Conservation (phyloP, 2,888 invertebrate species). For the Aleiodes testaceus region DNA sequence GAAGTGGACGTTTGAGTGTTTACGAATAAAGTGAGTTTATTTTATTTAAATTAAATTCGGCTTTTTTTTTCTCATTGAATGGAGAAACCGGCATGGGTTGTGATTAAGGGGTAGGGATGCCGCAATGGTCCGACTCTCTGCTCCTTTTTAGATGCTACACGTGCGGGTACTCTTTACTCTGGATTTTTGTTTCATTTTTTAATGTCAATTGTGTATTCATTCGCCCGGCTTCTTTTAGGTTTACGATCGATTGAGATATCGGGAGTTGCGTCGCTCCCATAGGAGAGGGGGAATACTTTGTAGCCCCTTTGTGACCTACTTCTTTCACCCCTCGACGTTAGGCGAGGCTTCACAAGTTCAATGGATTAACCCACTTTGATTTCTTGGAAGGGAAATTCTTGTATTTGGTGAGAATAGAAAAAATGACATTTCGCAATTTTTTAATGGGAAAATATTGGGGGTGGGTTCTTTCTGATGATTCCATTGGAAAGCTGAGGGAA, state of each 20-base stretch:
- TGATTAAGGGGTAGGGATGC: constrained; percentile 6
- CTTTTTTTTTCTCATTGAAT: constrained; percentile 6
- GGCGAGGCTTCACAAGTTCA: constrained; percentile 37
- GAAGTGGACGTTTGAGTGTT: background rate
- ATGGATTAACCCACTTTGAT: constrained; percentile 35
- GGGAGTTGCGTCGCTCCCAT: background rate
- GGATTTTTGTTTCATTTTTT: background rate
- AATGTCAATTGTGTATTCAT: background rate
- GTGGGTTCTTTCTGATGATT: no score
- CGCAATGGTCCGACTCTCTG: background rate
- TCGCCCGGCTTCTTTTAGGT: background rate
- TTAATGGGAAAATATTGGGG: no score
- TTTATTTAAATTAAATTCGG: no score
- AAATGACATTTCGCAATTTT: background rate
- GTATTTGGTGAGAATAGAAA: background rate
- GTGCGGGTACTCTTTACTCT: constrained; percentile 31
- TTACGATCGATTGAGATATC: background rate
- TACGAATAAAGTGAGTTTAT: constrained; percentile 13
- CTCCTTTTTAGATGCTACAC: constrained; percentile 2
- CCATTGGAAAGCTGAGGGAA: no score
- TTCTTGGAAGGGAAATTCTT: background rate
- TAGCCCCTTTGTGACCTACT: constrained; percentile 46
- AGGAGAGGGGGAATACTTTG: background rate
- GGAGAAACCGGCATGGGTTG: background rate
- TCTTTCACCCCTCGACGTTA: constrained; percentile 40